Evolutionary conservation across 64 coral and sea anemone species (phyloP), one percentile per base, ranked within the genome.

Genomic region (Pachyseris speciosa): DNA sequence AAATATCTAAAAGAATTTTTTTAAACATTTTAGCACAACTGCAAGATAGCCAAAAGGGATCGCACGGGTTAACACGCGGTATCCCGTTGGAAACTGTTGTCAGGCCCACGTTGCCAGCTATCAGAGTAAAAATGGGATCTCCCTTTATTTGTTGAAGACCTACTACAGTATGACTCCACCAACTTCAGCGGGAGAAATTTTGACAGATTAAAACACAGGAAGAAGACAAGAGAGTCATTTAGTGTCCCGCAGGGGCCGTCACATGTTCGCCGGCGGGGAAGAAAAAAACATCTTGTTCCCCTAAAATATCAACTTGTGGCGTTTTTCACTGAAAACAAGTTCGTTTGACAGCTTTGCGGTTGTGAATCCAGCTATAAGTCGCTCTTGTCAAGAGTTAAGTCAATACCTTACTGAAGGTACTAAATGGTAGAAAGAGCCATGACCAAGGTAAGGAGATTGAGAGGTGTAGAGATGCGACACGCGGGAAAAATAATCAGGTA

Each of bases 401-500:
- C 20, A 4, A 17, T 61, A 25, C 17, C n/a, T 16, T 4, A n/a
- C n/a, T n/a, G n/a, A n/a, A n/a, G n/a, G n/a, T n/a, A n/a, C n/a
- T n/a, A n/a, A n/a, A n/a, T n/a, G 6, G 58, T 27, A 25, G 58
- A 61, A 61, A 25, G 24, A 5, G 5, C 27, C 22, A 9, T 8
- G 27, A 61, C 3, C n/a, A 61, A 25, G 24, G 25, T 26, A 25
- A 47, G 72, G 3, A 12, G 8, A 44, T 29, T 47, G 72, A 45
- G 38, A 3, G 31, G 2, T 36, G 20, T 24, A 13, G 16, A 27
- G 20, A 16, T 22, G 19, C 31, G 40, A 81, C 51, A 63, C 53
- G 77, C 19, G 36, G 48, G 77, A 53, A 81, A 81, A 63, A 79
- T 79, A 60, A 26, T 41, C 77, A 60, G 53, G 52, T 61, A 81